Evolutionary conservation across 2,797 vertebrate species (phyloP).

Genomic region (Aeoliscus strigatus): DNA sequence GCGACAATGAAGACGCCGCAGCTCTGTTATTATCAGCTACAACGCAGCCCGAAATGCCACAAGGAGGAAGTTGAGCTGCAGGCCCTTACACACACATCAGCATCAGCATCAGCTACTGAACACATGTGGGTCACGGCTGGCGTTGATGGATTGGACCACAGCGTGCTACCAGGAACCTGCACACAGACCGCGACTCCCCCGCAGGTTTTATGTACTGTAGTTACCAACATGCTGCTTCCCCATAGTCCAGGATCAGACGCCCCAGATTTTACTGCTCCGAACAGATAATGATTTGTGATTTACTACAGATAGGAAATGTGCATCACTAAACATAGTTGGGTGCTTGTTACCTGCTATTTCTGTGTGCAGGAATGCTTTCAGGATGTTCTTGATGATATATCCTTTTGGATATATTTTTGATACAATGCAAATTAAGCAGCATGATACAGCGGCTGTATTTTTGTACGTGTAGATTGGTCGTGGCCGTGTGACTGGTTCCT

Average conservation of each 20-base stretch:
- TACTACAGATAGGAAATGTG: slow-evolving; percentile 34
- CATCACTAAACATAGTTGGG: slow-evolving; percentile 17
- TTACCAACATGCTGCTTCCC: slow-evolving; percentile 21
- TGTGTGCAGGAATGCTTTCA: too few relatives aligned
- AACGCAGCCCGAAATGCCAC: slow-evolving; percentile 1
- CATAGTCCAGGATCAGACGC: slow-evolving; percentile 22
- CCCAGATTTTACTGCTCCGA: slow-evolving; percentile 50
- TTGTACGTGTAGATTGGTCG: too few relatives aligned
- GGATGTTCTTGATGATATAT: too few relatives aligned
- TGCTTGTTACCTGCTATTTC: slow-evolving; percentile 27
- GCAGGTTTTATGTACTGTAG: slow-evolving; percentile 20
- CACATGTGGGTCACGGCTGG: slow-evolving; percentile 39
- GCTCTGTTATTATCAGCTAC: slow-evolving; percentile 12
- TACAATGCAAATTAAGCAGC: too few relatives aligned
- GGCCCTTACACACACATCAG: slow-evolving; percentile 10
- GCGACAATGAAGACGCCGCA: slow-evolving; percentile 11
- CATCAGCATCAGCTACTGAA: slow-evolving; percentile 34
- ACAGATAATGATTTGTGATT: slow-evolving; percentile 29
- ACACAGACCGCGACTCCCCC: slow-evolving; percentile 16
- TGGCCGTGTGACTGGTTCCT: too few relatives aligned
- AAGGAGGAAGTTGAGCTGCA: slow-evolving; percentile 8
- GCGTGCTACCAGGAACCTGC: slow-evolving; percentile 19
- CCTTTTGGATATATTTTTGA: too few relatives aligned
- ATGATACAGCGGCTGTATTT: too few relatives aligned
- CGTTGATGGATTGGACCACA: slow-evolving; percentile 26